Evolutionary conservation across 2,888 invertebrate species (phyloP).

Genomic region (Diarsia brunnea): DNA sequence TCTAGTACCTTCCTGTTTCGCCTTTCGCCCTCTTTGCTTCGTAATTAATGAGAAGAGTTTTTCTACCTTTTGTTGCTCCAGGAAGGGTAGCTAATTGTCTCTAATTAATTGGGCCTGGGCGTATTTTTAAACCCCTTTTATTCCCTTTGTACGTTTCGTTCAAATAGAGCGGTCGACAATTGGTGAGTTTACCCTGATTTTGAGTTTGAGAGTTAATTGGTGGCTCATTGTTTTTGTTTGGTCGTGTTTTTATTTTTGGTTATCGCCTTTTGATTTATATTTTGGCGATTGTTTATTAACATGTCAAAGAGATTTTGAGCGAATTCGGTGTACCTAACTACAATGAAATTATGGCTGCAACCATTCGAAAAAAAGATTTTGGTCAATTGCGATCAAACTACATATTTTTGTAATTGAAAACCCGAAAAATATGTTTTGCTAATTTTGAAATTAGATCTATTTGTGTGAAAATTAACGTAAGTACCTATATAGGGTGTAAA

Average conservation of each 20-base stretch:
- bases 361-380: background rate
- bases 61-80: conserved; percentile 88
- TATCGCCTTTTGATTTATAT: conserved; percentile 34
- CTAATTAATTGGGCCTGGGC: conserved; percentile 88
- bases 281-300: conserved; percentile 14
- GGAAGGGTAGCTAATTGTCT: conserved; percentile 89
- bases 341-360: background rate
- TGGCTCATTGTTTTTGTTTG: conserved; percentile 74
- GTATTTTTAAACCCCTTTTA: conserved; percentile 86
- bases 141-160: conserved; percentile 77
- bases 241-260: conserved; percentile 56
- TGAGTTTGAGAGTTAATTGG: conserved; percentile 80
- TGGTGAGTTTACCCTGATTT: conserved; percentile 75
- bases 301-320: conserved; percentile 14
- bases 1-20: conserved; percentile 74
- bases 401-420: background rate
- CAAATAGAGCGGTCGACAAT: conserved; percentile 75
- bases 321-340: background rate
- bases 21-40: conserved; percentile 72
- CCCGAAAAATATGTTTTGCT: background rate
- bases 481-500: too few species aligned
- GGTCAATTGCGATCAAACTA: background rate
- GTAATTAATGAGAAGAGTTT: conserved; percentile 89
- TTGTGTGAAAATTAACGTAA: background rate
- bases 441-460: background rate